phyloP scores from a whole-genome alignment of 2,113 vertebrate genomes.

The Picathartes gymnocephalus region DNA sequence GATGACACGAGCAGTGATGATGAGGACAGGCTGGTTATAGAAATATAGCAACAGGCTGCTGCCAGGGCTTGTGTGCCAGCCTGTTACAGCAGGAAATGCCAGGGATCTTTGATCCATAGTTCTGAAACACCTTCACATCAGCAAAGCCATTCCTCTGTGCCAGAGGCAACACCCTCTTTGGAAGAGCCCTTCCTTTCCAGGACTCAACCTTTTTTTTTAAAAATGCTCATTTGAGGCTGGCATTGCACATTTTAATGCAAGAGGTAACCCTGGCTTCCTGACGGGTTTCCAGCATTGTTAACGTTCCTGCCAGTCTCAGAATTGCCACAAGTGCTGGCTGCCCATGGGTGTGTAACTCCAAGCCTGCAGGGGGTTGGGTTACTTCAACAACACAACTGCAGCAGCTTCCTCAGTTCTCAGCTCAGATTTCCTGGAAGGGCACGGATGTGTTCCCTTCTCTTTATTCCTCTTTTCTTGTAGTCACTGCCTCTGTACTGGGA shows the following conservation, averaged over 20 bases:
- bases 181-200: neutral
- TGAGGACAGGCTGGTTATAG: slow-evolving; percentile 78
- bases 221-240: neutral
- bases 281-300: neutral
- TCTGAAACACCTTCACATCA: neutral
- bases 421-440: neutral
- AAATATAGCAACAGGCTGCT: slow-evolving; percentile 54
- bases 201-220: neutral
- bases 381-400: neutral
- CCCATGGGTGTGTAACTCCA: neutral
- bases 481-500: neutral
- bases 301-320: neutral
- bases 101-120: neutral
- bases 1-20: slow-evolving; percentile 78
- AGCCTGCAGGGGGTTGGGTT: neutral
- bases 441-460: neutral
- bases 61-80: neutral
- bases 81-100: neutral
- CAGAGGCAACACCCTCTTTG: neutral
- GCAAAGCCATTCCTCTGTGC: slow-evolving; percentile 41
- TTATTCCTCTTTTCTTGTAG: neutral
- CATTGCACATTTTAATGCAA: neutral
- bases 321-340: neutral
- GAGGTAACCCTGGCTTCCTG: neutral
- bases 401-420: neutral